A percentile compares a stretch with the other conserved stretches of the same genome.
These are phyloP conservation scores for Fregata magnificens DNA, from an alignment of 2,113 vertebrate genomes.

Conservation along the genomic window DNA sequence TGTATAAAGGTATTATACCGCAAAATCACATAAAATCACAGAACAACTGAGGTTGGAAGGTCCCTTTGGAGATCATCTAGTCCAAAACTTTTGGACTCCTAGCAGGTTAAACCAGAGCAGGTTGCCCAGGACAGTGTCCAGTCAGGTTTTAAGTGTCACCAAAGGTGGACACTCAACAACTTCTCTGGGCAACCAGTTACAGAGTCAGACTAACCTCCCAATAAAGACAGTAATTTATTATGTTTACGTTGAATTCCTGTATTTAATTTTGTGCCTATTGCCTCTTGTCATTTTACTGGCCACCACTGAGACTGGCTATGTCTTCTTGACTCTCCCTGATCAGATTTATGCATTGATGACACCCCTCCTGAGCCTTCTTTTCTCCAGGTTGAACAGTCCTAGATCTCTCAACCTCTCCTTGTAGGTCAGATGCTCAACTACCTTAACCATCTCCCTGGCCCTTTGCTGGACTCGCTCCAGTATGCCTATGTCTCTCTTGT, in stretches of 20 bases:
- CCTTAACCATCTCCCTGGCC: not conserved
- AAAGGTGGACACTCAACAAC: not conserved
- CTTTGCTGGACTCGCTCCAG: not conserved
- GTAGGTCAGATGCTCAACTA: not conserved
- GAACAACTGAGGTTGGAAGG: not conserved
- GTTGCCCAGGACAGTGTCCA: not conserved
- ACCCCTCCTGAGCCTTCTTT: not conserved
- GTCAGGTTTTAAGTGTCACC: not conserved
- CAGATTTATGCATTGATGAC: not conserved
- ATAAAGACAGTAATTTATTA: not conserved
- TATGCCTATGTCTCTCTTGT: not conserved
- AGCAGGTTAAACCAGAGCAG: not conserved
- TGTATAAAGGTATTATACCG: not conserved
- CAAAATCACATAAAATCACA: not conserved
- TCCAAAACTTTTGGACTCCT: not conserved
- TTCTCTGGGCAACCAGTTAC: not conserved
- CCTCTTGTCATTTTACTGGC: not conserved
- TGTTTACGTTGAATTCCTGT: not conserved
- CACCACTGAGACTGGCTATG: not conserved
- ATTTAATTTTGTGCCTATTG: not conserved
- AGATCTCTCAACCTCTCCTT: not conserved
- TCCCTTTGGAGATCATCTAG: not conserved
- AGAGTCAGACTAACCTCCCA: not conserved
- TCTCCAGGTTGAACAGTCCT: not conserved
- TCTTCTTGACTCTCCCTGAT: not conserved